Conservation (phyloP, 2,888 invertebrate genomes). For the Morpho helenor region DNA sequence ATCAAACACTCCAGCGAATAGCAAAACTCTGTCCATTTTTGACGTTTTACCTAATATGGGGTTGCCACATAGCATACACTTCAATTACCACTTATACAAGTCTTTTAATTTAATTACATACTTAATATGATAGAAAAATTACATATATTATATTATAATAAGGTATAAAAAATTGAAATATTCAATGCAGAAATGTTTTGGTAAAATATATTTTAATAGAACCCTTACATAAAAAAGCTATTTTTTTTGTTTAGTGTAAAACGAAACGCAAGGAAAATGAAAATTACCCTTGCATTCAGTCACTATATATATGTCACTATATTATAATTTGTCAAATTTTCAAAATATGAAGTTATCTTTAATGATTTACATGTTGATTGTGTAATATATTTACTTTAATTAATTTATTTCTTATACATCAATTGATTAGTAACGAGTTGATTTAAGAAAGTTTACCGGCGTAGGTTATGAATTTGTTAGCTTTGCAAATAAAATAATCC, state of each 20-base stretch:
- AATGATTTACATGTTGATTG: slow-evolving; percentile 69
- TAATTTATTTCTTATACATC: slow-evolving; percentile 34
- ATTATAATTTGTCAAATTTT: slow-evolving; percentile 51
- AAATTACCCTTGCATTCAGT: slow-evolving; percentile 46
- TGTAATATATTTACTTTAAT: slow-evolving; percentile 49
- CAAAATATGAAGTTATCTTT: slow-evolving; percentile 64
- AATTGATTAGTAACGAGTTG: slow-evolving; percentile 36
- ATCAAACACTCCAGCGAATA: slow-evolving; percentile 33
- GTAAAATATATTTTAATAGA: too few relatives aligned
- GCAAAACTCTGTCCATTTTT: slow-evolving; percentile 50
- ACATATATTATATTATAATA: too few relatives aligned
- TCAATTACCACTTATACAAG: background rate
- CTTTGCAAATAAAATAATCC: slow-evolving; percentile 33
- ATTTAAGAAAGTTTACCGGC: slow-evolving; percentile 48
- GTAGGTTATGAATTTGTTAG: slow-evolving; percentile 64
- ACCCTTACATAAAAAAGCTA: too few relatives aligned
- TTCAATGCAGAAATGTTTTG: too few relatives aligned
- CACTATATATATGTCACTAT: too few relatives aligned
- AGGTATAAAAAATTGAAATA: too few relatives aligned
- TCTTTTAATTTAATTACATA: too few relatives aligned
- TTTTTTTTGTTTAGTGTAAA: slow-evolving; percentile 10
- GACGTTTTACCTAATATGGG: slow-evolving; percentile 41
- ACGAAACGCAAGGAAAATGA: slow-evolving; percentile 35
- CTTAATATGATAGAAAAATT: too few relatives aligned
- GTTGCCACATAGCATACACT: slow-evolving; percentile 20